Percentiles rank a stretch among this genome's conserved stretches.
These are phyloP conservation scores for Yponomeuta sedellus DNA, from an alignment of 2,888 invertebrate genomes.

Conservation along the genomic window DNA sequence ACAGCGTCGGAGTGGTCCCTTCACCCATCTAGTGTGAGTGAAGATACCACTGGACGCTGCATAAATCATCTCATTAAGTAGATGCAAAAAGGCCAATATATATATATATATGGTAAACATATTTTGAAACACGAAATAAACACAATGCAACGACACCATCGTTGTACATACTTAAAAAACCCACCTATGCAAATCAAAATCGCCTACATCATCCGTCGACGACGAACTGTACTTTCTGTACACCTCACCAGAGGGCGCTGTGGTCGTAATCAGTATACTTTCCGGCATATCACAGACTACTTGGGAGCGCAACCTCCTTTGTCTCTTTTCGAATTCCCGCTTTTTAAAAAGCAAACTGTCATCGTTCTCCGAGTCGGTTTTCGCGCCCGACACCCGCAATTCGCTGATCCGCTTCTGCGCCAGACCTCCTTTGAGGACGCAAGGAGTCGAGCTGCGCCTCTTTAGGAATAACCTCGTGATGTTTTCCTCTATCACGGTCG, in stretches of 20 bases:
- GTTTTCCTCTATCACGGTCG: conserved; percentile 42
- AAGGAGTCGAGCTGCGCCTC: conserved; percentile 54
- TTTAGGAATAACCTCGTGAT: conserved; percentile 46
- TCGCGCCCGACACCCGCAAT: conserved; percentile 44
- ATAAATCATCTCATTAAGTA: too few relatives aligned
- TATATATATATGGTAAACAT: too few relatives aligned
- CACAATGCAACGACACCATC: too few relatives aligned
- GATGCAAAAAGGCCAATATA: too few relatives aligned
- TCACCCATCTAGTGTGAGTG: too few relatives aligned
- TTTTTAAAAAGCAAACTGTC: conserved; percentile 30
- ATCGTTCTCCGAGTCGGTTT: conserved; percentile 60
- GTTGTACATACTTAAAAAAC: background rate
- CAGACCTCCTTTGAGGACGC: conserved; percentile 29
- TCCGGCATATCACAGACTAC: conserved; percentile 52
- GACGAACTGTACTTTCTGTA: conserved; percentile 47
- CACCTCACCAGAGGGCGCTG: conserved; percentile 59
- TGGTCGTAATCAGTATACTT: conserved; percentile 57
- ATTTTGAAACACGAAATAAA: too few relatives aligned
- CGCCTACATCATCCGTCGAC: conserved; percentile 40
- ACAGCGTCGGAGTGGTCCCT: too few relatives aligned
- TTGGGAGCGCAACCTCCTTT: conserved; percentile 25
- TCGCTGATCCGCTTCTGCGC: conserved; percentile 41
- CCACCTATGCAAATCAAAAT: conserved; percentile 17
- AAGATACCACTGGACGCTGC: too few relatives aligned
- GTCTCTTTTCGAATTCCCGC: background rate